Evolutionary conservation across 2,113 vertebrate genomes (phyloP), one percentile per base, ranked within the genome.

Genomic region (Mormyrus lacerda): DNA sequence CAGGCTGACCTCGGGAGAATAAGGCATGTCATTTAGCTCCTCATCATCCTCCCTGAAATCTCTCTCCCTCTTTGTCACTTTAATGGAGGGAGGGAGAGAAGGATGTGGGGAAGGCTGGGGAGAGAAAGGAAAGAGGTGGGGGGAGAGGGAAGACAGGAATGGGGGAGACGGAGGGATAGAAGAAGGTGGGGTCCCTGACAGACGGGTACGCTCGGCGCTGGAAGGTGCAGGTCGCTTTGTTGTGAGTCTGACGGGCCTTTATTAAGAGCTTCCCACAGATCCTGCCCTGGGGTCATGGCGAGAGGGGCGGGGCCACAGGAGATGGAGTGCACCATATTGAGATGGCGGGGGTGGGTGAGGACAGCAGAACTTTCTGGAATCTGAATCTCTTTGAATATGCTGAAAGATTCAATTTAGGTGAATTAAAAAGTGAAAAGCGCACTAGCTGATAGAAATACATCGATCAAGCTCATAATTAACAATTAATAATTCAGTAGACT

Each of bases 181-280:
- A 90, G 82, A 55, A 61, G 89, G 90, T 89, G 89, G 88, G 79
- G 82, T 85, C 50, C 79, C 53, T 90, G 88, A 91, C 85, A 87
- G 91, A 87, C 83, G 48, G 91, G 42, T 87, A 27, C 35, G 7
- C 17, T 51, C 44, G 48, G 65, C 76, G 88, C 89, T 6, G 87
- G 89, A 45, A 89, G 91, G 55, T 89, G 89, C 82, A 39, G 89
- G 88, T 89, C 91, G 90, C 87, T 90, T 88, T 85, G 10, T 44
- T 47, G 27, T 47, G 87, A 91, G 85, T 89, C 73, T 87, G 91
- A 92, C 58, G 85, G 85, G 88, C 58, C 88, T 90, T 91, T 89
- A 91, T 91, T 91, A 90, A 69, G 89, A 90, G 65, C 84, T 88
- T 50, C 87, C 86, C 15, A 51, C 82, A 73, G 47, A 58, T 48